A percentile compares a stretch with the other conserved stretches of the same genome.
These are phyloP conservation scores for Lepus timidus DNA, from an alignment of 2,113 vertebrate species.

Conservation along the genomic window DNA sequence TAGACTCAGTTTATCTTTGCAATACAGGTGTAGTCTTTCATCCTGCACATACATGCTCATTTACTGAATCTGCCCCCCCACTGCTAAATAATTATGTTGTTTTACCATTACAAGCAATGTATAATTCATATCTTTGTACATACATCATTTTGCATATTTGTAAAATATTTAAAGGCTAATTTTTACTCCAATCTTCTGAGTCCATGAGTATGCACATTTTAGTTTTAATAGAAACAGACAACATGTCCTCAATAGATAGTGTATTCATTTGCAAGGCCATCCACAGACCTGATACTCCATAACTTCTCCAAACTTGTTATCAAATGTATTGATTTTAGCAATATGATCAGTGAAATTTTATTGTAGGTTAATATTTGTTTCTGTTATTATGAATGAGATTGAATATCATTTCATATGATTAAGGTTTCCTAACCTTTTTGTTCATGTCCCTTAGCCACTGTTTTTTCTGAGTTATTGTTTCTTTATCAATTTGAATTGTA, in stretches of 20 bases:
- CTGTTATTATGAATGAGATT: not conserved
- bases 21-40: not conserved
- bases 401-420: not conserved
- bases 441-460: not conserved
- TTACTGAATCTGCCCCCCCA: not conserved
- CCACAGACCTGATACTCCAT: not conserved
- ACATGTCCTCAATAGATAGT: not conserved
- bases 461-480: not conserved
- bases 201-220: not conserved
- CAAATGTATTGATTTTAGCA: not conserved
- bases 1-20: not conserved
- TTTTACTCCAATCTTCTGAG: not conserved
- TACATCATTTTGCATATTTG: not conserved
- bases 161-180: slow-evolving; percentile 28
- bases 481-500: not conserved
- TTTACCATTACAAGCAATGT: not conserved
- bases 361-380: not conserved
- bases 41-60: not conserved
- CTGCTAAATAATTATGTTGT: not conserved
- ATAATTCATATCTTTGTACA: not conserved
- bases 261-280: not conserved
- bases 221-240: not conserved
- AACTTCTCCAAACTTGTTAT: not conserved
- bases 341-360: not conserved
- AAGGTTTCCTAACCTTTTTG: not conserved